Percentiles rank a stretch among this genome's conserved stretches.
phyloP scores from a whole-genome alignment of 2,113 vertebrate genomes.

The Myiozetetes cayanensis region DNA sequence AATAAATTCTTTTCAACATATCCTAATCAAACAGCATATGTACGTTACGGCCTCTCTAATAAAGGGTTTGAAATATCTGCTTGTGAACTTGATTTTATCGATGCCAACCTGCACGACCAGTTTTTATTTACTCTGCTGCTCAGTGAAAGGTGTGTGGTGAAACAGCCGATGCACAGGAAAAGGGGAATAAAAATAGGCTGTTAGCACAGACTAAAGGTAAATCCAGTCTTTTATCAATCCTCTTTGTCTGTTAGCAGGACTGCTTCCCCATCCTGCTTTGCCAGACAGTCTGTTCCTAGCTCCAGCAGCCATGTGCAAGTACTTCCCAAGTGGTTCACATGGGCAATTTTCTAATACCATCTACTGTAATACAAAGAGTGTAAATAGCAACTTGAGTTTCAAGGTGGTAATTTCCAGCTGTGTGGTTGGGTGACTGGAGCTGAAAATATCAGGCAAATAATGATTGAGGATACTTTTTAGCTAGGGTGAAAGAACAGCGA shows the following conservation, averaged over 20 bases:
- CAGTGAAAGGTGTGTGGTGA: constrained; percentile 25
- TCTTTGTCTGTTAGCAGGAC: neutral
- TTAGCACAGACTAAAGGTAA: neutral
- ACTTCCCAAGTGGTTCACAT: neutral
- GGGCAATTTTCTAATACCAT: neutral
- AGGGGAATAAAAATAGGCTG: neutral
- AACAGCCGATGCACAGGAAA: neutral
- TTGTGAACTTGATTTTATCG: constrained; percentile 63
- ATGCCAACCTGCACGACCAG: constrained; percentile 13
- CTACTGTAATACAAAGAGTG: neutral
- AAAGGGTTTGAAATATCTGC: constrained; percentile 57
- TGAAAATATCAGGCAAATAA: neutral
- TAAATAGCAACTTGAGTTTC: neutral
- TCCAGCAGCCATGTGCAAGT: neutral
- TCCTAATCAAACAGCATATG: constrained; percentile 72
- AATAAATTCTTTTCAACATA: constrained; percentile 79
- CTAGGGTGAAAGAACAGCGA: neutral
- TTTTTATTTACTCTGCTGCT: constrained; percentile 28
- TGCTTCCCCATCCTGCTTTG: neutral
- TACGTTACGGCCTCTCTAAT: constrained; percentile 53
- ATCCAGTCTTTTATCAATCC: neutral
- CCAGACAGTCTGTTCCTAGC: neutral
- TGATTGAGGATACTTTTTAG: neutral
- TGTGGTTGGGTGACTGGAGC: neutral
- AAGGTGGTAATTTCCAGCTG: neutral